Percentiles rank a stretch among this genome's conserved stretches.
Evolutionary conservation across 2,888 invertebrate species (phyloP).

Genomic region (Helleia helle): DNA sequence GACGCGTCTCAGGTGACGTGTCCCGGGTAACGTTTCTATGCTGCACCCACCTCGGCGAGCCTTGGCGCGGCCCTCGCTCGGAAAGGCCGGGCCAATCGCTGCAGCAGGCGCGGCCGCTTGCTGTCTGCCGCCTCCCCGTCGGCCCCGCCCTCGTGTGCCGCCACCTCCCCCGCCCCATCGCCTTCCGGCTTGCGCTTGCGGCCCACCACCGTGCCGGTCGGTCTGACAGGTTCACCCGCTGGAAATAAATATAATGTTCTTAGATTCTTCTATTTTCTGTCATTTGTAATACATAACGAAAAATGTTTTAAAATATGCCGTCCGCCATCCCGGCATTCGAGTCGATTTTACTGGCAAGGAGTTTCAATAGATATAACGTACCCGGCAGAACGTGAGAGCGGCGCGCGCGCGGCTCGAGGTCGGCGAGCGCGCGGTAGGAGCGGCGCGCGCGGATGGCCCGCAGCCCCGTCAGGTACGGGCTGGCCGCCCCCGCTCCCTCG

Average conservation of each 20-base stretch:
- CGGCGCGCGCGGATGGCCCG: conserved; percentile 48
- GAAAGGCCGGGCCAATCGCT: conserved; percentile 38
- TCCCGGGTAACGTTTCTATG: too few species aligned
- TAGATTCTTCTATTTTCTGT: too few species aligned
- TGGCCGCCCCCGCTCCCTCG: too few species aligned
- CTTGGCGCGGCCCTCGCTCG: conserved; percentile 27
- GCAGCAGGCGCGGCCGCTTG: conserved; percentile 48
- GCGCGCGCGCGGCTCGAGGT: conserved; percentile 21
- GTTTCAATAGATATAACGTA: too few species aligned
- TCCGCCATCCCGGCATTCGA: too few species aligned
- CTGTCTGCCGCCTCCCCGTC: conserved; percentile 12
- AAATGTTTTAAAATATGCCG: too few species aligned
- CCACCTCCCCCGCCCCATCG: conserved; percentile 21
- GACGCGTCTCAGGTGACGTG: too few species aligned
- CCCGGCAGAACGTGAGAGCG: conserved; percentile 19
- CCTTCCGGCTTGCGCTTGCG: conserved; percentile 55
- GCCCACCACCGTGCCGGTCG: conserved; percentile 58
- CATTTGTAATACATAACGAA: too few species aligned
- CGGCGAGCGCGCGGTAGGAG: conserved; percentile 53
- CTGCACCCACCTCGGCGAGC: conserved; percentile 33
- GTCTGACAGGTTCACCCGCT: conserved; percentile 29
- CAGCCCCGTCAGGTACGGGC: conserved; percentile 43
- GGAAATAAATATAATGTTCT: background rate
- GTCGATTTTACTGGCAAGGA: too few species aligned
- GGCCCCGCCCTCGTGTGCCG: conserved; percentile 18